phyloP scores from a whole-genome alignment of 2,113 vertebrate genomes.

The Hoplias malabaricus region DNA sequence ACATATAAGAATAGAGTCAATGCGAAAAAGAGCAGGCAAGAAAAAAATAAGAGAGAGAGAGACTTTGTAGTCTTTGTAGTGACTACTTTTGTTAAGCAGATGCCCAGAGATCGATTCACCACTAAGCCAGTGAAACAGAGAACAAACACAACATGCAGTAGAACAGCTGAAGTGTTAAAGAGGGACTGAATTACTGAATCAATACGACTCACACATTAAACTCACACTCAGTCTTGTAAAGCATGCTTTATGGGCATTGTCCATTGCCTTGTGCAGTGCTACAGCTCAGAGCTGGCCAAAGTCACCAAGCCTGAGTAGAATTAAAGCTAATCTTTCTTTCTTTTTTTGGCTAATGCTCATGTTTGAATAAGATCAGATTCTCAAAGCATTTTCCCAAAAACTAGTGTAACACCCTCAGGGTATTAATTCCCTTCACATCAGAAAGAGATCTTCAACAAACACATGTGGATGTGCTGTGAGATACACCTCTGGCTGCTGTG shows the following conservation, averaged over 20 bases:
- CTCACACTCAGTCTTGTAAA: neutral
- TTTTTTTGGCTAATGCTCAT: too few relatives aligned
- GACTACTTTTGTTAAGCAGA: neutral
- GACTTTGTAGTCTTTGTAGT: neutral
- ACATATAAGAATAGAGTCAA: neutral
- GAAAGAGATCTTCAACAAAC: too few relatives aligned
- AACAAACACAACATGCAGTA: neutral
- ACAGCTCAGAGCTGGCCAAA: too few relatives aligned
- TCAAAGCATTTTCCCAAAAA: too few relatives aligned
- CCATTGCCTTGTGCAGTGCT: neutral
- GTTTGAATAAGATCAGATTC: too few relatives aligned
- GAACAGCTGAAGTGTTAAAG: neutral
- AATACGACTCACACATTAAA: neutral
- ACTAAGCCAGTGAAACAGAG: slow-evolving; percentile 1
- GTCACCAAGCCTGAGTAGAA: too few relatives aligned
- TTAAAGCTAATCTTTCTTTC: too few relatives aligned
- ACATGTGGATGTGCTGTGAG: too few relatives aligned
- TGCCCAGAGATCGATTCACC: slow-evolving; percentile 16
- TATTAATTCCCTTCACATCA: too few relatives aligned
- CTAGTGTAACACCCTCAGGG: too few relatives aligned
- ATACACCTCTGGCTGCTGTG: too few relatives aligned
- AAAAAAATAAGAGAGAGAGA: neutral
- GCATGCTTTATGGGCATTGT: neutral
- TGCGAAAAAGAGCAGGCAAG: neutral
- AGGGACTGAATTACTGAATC: neutral